These are phyloP conservation scores for Drosophila limbata DNA, from an alignment of 2,888 invertebrate species.

Conservation along the genomic window DNA sequence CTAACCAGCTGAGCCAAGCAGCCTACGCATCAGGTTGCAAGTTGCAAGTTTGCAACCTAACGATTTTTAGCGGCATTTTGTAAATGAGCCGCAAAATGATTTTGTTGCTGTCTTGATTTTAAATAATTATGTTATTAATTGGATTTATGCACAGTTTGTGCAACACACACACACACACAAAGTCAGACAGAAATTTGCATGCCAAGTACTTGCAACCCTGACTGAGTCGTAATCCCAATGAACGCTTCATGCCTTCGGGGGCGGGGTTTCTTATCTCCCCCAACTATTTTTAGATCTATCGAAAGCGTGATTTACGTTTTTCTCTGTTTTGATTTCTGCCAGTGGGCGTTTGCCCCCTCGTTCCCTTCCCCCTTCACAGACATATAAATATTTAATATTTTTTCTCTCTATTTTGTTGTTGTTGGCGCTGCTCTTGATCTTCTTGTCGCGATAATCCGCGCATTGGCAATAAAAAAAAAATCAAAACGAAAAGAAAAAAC, in stretches of 20 bases:
- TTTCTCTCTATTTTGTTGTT: constrained; percentile 28
- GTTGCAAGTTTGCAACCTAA: constrained; percentile 32
- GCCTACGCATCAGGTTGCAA: constrained; percentile 56
- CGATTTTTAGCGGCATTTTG: constrained; percentile 53
- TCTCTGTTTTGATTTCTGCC: constrained; percentile 40
- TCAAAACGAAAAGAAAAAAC: constrained; percentile 25
- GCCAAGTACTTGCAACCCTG: constrained; percentile 31
- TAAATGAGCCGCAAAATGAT: constrained; percentile 66
- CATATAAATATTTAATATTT: constrained; percentile 62
- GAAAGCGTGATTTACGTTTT: constrained; percentile 78
- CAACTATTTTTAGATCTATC: constrained; percentile 74
- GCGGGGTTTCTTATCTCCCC: constrained; percentile 61
- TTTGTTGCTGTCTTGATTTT: constrained; percentile 34
- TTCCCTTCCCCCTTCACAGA: constrained; percentile 49
- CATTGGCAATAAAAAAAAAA: constrained; percentile 61
- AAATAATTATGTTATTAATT: constrained; percentile 78
- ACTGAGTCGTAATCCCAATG: constrained; percentile 31
- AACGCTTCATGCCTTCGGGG: constrained; percentile 15
- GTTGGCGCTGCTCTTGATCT: constrained; percentile 67
- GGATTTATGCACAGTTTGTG: constrained; percentile 74
- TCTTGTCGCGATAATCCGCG: constrained; percentile 78
- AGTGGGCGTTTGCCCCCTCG: constrained; percentile 64
- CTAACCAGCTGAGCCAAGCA: constrained; percentile 42
- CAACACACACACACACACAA: constrained; percentile 51
- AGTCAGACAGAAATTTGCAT: constrained; percentile 52